A percentile compares a stretch with the other conserved stretches of the same genome.
Conservation (phyloP, 2,888 invertebrate species). For the Synergus umbraculus region DNA sequence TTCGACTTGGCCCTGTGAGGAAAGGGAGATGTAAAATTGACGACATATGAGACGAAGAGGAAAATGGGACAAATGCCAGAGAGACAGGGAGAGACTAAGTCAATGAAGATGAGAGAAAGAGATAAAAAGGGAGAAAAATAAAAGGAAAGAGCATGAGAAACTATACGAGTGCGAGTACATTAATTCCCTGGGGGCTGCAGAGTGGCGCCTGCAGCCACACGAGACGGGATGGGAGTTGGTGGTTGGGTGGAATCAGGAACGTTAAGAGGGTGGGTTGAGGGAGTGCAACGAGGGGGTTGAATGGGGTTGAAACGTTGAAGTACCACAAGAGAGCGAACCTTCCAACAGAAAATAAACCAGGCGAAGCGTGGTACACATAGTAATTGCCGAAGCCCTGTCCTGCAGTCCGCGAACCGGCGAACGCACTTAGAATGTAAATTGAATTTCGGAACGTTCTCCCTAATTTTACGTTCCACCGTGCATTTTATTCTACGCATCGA, state of each 20-base stretch:
- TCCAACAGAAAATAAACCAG: conserved; percentile 37
- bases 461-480: conserved; percentile 19
- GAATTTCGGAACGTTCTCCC: conserved; percentile 41
- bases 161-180: conserved; percentile 3
- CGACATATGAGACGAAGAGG: neutral
- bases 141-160: neutral
- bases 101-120: neutral
- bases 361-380: conserved; percentile 27
- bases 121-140: neutral
- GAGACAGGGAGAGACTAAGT: neutral
- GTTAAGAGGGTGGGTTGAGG: conserved; percentile 18
- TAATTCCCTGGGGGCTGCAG: conserved; percentile 10
- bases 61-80: neutral
- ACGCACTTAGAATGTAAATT: conserved; percentile 44
- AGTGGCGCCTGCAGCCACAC: conserved; percentile 28
- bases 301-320: neutral
- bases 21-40: neutral
- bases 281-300: neutral
- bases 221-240: conserved; percentile 34
- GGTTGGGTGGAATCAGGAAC: conserved; percentile 10
- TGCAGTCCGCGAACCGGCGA: conserved; percentile 4
- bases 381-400: conserved; percentile 45
- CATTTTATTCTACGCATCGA: neutral
- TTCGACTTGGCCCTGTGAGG: neutral
- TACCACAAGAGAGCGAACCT: conserved; percentile 25